Percentiles rank a stretch among this genome's conserved stretches.
phyloP scores from a whole-genome alignment of 2,888 invertebrate species.

The Formica aserva region DNA sequence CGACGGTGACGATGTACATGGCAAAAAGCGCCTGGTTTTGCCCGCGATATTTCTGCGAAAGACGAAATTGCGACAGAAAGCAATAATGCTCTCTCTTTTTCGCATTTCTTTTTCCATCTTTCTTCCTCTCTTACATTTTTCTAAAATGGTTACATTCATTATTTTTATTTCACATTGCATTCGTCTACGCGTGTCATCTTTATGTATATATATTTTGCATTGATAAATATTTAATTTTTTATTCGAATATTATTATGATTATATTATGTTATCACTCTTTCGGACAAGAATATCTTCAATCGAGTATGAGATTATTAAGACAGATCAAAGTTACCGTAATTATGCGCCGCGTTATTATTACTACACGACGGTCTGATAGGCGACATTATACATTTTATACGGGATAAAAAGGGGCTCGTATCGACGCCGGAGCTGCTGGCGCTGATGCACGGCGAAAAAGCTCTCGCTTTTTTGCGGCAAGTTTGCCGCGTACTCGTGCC shows the following conservation, averaged over 20 bases:
- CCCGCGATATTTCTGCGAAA: constrained; percentile 79
- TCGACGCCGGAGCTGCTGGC: constrained; percentile 64
- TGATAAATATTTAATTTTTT: neutral
- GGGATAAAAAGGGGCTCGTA: constrained; percentile 42
- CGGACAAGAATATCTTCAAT: neutral
- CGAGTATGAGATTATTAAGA: neutral
- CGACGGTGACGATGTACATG: constrained; percentile 50
- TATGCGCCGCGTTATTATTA: constrained; percentile 44
- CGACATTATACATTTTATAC: constrained; percentile 53
- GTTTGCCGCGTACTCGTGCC: constrained; percentile 72
- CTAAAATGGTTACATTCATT: neutral
- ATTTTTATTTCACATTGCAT: constrained; percentile 15
- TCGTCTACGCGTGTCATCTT: neutral
- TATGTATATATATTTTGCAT: neutral
- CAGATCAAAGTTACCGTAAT: constrained; percentile 28
- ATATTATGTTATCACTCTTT: neutral
- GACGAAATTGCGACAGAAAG: constrained; percentile 79
- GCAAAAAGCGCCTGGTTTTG: constrained; percentile 79
- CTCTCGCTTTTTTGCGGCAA: constrained; percentile 66
- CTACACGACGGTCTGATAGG: constrained; percentile 46
- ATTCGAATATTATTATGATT: neutral
- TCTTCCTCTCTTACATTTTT: neutral
- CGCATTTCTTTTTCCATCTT: neutral
- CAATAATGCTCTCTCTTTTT: constrained; percentile 21
- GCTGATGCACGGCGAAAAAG: constrained; percentile 73